Evolutionary conservation across 1,140 invertebrate genomes (phyloP), one percentile per base, ranked within the genome.

Genomic region (Tigriopus japonicus): DNA sequence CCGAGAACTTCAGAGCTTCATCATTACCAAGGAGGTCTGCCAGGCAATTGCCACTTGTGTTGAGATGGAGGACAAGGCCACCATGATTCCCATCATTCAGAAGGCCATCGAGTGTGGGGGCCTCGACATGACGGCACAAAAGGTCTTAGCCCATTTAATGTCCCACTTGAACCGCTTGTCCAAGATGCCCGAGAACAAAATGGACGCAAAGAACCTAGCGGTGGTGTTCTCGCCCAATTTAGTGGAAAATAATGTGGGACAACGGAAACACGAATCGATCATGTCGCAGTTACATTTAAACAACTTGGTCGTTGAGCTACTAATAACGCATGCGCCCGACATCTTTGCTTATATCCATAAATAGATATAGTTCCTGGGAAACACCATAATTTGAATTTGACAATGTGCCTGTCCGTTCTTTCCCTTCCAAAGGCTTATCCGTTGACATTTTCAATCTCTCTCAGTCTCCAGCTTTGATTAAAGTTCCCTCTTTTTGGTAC

Each of bases 121-220:
- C 3, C n/a, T 15, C 12, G 45, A 49, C n/a, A 21, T 21, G 45
- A 49, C 21, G n/a, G 55, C 24, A 42, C 24, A 41, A 23, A 58
- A 35, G 14, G 21, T 42, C 14, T 19, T 58, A 41, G 55, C 21
- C 5, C 42, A 58, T 42, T 10, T 58, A 9, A 17, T 58, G 28
- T 2, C 28, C 10, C 55, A 58, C 55, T 42, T 58, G 40, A 14
- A 58, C 21, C 40, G 23, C 24, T 28, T 58, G 12, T 40, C 55
- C 17, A 19, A 35, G 15, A 41, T 41, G 55, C 15, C 28, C 5
- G 55, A 40, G 15, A 58, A 58, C 28, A 40, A 42, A 42, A 58
- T 58, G 55, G 55, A 41, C 55, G n/a, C 21, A 2, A 58, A 41
- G 21, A 58, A 42, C 40, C 42, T 58, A 24, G 7, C 55, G 13